Percentiles rank a stretch among this genome's conserved stretches.
These are phyloP conservation scores for Sebastes steindachneri DNA, from an alignment of 2,797 vertebrate species.

Conservation along the genomic window DNA sequence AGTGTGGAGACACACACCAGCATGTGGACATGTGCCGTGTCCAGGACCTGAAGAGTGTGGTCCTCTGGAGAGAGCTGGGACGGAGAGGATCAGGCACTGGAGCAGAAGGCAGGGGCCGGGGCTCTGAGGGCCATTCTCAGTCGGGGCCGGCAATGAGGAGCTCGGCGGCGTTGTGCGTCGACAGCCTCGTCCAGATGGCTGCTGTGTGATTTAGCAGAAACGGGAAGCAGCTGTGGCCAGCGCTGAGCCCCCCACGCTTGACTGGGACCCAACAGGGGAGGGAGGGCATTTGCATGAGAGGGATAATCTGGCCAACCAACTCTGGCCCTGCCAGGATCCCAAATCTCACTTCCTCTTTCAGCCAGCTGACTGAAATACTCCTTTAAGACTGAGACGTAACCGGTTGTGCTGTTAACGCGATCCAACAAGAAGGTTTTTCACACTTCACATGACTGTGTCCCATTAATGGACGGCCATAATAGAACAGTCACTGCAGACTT, in stretches of 20 bases:
- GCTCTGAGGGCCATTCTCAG: conserved; percentile 49
- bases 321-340: conserved; percentile 89
- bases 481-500: background rate
- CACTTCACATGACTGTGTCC: background rate
- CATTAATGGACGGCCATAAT: background rate
- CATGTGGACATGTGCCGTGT: conserved; percentile 6
- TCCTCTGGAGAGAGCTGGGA: conserved; percentile 50
- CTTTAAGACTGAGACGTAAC: conserved; percentile 54
- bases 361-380: conserved; percentile 57
- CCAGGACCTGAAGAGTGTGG: conserved; percentile 43
- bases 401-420: conserved; percentile 13
- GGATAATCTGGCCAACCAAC: conserved; percentile 92
- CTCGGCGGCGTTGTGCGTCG: conserved; percentile 78
- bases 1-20: conserved; percentile 13
- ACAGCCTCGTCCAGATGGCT: conserved; percentile 88
- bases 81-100: conserved; percentile 49
- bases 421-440: conserved; percentile 18
- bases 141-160: conserved; percentile 72
- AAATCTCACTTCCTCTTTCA: conserved; percentile 92
- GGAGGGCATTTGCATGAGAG: conserved; percentile 94
- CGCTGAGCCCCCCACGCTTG: conserved; percentile 83
- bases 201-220: conserved; percentile 86
- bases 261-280: conserved; percentile 87
- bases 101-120: conserved; percentile 63
- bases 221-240: conserved; percentile 94